phyloP scores from a whole-genome alignment of 1,140 invertebrate genomes.

The Camponotus pennsylvanicus region DNA sequence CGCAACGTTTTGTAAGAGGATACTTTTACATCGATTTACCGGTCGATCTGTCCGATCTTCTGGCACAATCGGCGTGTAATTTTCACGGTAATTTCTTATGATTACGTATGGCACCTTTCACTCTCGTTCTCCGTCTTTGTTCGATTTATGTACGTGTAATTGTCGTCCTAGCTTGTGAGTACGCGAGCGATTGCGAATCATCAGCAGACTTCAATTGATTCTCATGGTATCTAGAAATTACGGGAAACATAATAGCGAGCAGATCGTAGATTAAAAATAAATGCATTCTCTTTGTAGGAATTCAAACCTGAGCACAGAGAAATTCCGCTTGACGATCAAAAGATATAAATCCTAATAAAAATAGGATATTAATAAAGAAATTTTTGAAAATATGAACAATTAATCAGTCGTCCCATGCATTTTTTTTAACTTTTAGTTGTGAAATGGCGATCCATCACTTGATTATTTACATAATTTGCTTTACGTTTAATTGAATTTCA shows the following conservation, averaged over 20 bases:
- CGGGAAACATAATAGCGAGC: background rate
- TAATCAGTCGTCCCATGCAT: background rate
- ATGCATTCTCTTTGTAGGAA: background rate
- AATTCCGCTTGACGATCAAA: background rate
- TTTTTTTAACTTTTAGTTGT: background rate
- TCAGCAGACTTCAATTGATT: constrained; percentile 29
- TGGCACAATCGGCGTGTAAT: constrained; percentile 69
- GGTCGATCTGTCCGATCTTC: constrained; percentile 64
- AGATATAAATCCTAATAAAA: background rate
- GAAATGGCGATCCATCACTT: background rate
- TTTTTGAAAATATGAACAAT: background rate
- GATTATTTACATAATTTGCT: constrained; percentile 22
- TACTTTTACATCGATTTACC: constrained; percentile 49
- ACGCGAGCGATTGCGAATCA: constrained; percentile 2
- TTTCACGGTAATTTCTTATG: constrained; percentile 72
- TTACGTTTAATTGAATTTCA: constrained; percentile 30
- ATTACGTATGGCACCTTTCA: constrained; percentile 74
- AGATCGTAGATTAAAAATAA: background rate
- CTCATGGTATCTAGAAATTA: background rate
- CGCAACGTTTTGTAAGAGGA: constrained; percentile 44
- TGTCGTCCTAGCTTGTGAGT: constrained; percentile 44
- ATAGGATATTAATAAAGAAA: background rate
- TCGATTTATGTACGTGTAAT: constrained; percentile 28
- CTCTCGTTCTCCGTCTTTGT: constrained; percentile 41
- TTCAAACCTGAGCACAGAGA: background rate